These are phyloP conservation scores for Saxicola maurus DNA, from an alignment of 2,797 vertebrate genomes.

Conservation along the genomic window DNA sequence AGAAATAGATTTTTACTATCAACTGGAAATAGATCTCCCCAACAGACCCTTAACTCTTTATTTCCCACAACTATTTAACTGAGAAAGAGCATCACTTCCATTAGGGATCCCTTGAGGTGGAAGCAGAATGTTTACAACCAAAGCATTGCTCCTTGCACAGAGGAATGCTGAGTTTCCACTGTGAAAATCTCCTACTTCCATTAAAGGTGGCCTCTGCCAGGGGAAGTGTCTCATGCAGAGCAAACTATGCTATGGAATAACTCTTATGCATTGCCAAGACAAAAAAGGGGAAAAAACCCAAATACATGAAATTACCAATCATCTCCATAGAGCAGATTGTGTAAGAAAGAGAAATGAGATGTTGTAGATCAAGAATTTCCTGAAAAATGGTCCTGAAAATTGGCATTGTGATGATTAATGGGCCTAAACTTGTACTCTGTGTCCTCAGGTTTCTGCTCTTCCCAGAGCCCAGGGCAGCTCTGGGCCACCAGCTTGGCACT, in stretches of 20 bases:
- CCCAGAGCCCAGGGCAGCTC: neutral
- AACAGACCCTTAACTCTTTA: neutral
- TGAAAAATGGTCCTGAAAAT: neutral
- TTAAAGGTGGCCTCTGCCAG: neutral
- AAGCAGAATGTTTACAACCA: neutral
- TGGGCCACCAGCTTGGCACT: neutral
- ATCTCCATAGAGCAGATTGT: neutral
- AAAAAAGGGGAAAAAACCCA: fast-evolving
- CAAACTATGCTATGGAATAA: neutral
- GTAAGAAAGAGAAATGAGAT: neutral
- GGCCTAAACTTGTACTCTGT: fast-evolving
- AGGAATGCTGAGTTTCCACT: neutral
- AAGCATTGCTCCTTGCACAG: neutral
- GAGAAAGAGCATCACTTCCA: neutral
- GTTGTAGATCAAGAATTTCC: neutral
- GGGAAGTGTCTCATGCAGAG: neutral
- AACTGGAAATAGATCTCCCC: neutral
- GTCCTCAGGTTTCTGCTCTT: neutral
- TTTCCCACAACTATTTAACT: neutral
- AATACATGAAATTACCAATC: neutral
- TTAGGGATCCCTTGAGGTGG: neutral
- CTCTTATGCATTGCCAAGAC: neutral
- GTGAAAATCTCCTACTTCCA: neutral
- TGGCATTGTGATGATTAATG: neutral
- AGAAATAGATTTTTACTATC: constrained; percentile 3